A percentile compares a stretch with the other conserved stretches of the same genome.
Conservation (phyloP, 2,888 invertebrate genomes). For the Pasiphila rectangulata region DNA sequence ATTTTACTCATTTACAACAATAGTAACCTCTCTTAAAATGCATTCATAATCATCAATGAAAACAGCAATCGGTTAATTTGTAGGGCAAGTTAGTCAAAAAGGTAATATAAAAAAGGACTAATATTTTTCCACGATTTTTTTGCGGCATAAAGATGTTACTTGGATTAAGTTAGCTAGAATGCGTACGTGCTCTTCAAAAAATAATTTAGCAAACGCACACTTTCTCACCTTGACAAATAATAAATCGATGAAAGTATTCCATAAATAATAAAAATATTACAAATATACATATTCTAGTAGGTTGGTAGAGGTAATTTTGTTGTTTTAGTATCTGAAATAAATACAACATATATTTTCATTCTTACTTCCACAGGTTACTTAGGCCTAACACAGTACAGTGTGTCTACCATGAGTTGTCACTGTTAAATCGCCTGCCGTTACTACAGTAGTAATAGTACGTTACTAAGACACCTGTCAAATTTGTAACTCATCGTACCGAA, state of each 20-base stretch:
- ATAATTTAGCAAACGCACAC: constrained; percentile 26
- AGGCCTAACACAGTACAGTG: too few species aligned
- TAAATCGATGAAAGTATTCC: constrained; percentile 26
- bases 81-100: background rate
- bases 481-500: too few species aligned
- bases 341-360: constrained; percentile 9
- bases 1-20: background rate
- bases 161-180: background rate
- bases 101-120: background rate
- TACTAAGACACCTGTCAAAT: too few species aligned
- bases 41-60: background rate
- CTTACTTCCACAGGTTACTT: too few species aligned
- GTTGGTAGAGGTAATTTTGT: constrained; percentile 32
- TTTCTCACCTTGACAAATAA: constrained; percentile 36
- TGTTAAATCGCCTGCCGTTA: too few species aligned
- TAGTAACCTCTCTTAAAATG: background rate
- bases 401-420: too few species aligned
- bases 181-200: background rate
- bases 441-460: too few species aligned
- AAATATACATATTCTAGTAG: constrained; percentile 21
- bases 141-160: background rate
- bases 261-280: constrained; percentile 14
- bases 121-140: too few species aligned
- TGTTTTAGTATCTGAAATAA: constrained; percentile 72
- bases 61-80: background rate